Conservation (phyloP, 2,113 vertebrate genomes). For the Erinaceus europaeus region DNA sequence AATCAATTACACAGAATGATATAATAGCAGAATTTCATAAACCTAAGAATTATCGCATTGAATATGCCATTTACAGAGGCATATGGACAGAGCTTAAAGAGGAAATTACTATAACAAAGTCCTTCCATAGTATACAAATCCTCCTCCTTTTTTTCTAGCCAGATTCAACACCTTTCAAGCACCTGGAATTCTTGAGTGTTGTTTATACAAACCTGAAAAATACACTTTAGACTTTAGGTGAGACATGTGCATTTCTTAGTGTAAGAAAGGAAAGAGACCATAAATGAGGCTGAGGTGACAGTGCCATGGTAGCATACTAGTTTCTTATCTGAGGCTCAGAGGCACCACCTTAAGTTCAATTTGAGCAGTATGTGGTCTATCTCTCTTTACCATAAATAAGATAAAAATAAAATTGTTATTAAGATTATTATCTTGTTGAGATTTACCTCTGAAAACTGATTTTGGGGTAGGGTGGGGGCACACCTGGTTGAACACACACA, state of each 20-base stretch:
- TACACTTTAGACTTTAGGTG: background rate
- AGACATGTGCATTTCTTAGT: background rate
- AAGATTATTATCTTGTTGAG: background rate
- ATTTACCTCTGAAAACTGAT: background rate
- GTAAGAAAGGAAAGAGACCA: background rate
- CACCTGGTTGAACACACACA: too few relatives aligned
- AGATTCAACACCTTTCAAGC: slow-evolving; percentile 14
- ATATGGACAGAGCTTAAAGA: background rate
- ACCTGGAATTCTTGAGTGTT: background rate
- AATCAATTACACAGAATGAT: background rate
- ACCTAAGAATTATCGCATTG: background rate
- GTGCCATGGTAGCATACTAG: too few relatives aligned
- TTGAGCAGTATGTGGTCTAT: too few relatives aligned
- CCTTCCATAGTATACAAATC: background rate
- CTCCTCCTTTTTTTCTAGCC: background rate
- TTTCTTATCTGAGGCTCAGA: too few relatives aligned
- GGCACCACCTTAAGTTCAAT: too few relatives aligned
- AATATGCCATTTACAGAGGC: background rate
- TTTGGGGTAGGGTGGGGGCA: too few relatives aligned
- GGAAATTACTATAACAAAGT: background rate
- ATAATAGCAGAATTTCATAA: background rate
- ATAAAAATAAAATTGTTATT: too few relatives aligned
- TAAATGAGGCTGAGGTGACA: too few relatives aligned
- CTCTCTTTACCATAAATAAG: too few relatives aligned
- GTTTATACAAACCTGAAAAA: background rate